Percentiles rank a stretch among this genome's conserved stretches.
Evolutionary conservation across 2,113 vertebrate species (phyloP).

Genomic region (Tichodroma muraria): DNA sequence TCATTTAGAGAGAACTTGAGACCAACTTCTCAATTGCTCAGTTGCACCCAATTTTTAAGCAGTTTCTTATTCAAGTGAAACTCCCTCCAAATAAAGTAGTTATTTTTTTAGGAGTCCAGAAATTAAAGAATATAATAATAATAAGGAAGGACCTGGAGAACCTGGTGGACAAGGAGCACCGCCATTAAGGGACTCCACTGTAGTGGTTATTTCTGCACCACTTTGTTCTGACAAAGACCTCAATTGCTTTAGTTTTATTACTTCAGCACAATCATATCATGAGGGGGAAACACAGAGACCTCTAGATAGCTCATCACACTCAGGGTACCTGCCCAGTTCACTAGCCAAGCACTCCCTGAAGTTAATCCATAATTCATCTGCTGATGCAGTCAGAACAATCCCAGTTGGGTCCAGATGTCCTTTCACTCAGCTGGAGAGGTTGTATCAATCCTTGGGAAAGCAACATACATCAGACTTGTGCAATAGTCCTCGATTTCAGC

Average conservation of each 20-base stretch:
- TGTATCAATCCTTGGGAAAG: neutral
- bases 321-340: neutral
- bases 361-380: neutral
- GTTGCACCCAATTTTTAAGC: neutral
- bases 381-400: neutral
- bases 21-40: neutral
- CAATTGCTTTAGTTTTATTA: neutral
- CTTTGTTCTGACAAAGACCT: neutral
- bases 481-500: fast-evolving
- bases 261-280: fast-evolving
- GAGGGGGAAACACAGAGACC: neutral
- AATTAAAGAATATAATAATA: neutral
- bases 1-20: neutral
- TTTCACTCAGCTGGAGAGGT: neutral
- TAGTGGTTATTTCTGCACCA: neutral
- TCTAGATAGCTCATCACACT: neutral
- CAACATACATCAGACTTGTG: fast-evolving
- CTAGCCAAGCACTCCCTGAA: neutral
- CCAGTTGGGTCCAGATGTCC: neutral
- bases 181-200: neutral
- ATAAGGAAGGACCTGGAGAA: neutral
- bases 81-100: neutral
- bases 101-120: neutral
- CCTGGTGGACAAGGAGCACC: neutral
- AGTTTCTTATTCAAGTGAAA: neutral